These are phyloP conservation scores for Acrocephalus kingi DNA, from an alignment of 2,113 vertebrate species.

Conservation along the genomic window DNA sequence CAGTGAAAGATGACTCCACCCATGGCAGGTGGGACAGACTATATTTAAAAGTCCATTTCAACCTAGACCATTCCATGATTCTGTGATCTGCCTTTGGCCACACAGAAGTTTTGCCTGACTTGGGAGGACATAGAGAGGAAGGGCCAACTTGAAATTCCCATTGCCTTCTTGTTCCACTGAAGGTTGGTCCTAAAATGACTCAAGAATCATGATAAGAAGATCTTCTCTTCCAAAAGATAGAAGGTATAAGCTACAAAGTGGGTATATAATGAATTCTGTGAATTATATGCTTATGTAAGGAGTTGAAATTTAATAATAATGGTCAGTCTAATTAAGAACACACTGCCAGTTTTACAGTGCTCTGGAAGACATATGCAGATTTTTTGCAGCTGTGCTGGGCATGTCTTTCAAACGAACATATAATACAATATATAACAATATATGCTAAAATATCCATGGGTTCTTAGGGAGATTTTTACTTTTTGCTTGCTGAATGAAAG, in stretches of 20 bases:
- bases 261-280: background rate
- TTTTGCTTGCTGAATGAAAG: background rate
- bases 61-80: background rate
- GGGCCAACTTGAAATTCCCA: background rate
- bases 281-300: background rate
- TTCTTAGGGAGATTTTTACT: background rate
- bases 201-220: background rate
- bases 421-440: background rate
- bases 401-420: background rate
- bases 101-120: background rate
- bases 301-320: background rate
- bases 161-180: background rate
- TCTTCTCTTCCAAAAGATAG: background rate
- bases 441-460: background rate
- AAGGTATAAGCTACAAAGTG: background rate
- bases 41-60: background rate
- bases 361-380: background rate
- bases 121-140: background rate
- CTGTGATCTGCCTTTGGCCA: background rate
- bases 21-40: rapidly evolving
- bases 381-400: background rate
- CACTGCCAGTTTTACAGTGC: background rate
- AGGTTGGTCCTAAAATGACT: background rate
- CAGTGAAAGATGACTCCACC: background rate
- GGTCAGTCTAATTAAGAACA: background rate